Evolutionary conservation across 2,888 invertebrate genomes (phyloP), one percentile per base, ranked within the genome.

Genomic region (Glaucopsyche alexis): DNA sequence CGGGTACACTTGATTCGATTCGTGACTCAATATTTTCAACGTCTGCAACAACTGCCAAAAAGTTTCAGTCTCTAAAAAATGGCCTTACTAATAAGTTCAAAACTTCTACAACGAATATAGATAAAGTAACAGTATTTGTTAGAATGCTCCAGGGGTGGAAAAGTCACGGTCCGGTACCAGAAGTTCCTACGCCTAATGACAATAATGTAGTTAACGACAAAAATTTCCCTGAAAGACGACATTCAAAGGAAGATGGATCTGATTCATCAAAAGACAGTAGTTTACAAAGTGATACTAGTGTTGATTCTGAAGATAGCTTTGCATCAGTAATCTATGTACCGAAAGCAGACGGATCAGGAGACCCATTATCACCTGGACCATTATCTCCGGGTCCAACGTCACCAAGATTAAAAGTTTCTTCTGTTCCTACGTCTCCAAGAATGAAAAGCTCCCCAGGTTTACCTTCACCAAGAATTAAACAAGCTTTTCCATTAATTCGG

Each of bases 221-320:
- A 81, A 83, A 81, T 74, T 87, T 85, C 75, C 90, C 88, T 78
- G 97, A 96, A 82, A 92, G 98, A 74, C 94, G 97, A 72, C 95
- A 96, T 81, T 97, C 97, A 0, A 95, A 95, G 78, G 98, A 98
- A 87, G 97, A 97, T 80, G 97, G 97, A 14, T 98, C 98, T 0
- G 97, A 97, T 84, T 97, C 97, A 7, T 97, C 97, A 2, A 97
- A 97, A 88, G 97, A 97, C 80, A 96, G 97, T 84, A 98, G 98
- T 84, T 94, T 98, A 75, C 98, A 98, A 88, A 98, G 98, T 85
- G 98, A 98, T 84, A 98, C 98, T 1, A 98, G 98, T 88, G 97
- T 98, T 50, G 98, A 98, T 86, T 97, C 97, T 0, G 98, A 98
- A 86, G 98, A 98, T 83, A 98, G 97, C 86, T 97, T 98, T 83